Conservation (phyloP, 2,113 vertebrate species). For the Cyanoramphus novaezelandiae region DNA sequence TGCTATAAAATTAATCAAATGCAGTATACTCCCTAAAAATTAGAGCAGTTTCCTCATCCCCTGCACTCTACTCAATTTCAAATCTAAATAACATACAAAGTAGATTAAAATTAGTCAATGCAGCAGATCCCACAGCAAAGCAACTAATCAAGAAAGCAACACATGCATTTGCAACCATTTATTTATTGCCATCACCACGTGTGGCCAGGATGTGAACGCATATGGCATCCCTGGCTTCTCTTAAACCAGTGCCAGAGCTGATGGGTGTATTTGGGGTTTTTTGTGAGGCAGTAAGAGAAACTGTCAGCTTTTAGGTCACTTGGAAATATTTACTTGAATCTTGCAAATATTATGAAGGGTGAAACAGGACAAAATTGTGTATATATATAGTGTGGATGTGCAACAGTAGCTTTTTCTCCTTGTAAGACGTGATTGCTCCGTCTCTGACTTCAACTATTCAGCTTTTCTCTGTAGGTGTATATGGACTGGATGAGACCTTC, state of each 20-base stretch:
- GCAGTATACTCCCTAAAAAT: slow-evolving; percentile 3
- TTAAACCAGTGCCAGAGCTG: not conserved
- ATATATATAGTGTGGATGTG: not conserved
- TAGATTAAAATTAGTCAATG: slow-evolving; percentile 34
- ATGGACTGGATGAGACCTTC: not conserved
- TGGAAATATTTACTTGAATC: not conserved
- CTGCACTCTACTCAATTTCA: slow-evolving; percentile 1
- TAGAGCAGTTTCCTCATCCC: not conserved
- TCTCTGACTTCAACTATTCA: not conserved
- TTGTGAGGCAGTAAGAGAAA: not conserved
- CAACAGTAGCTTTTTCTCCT: not conserved
- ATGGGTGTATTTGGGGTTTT: not conserved
- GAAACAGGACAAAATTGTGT: not conserved
- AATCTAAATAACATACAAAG: slow-evolving; percentile 30
- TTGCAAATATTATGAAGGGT: not conserved
- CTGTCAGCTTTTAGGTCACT: not conserved
- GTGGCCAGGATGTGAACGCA: not conserved
- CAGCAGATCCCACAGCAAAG: slow-evolving; percentile 37
- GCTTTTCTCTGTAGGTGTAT: not conserved
- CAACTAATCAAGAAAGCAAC: slow-evolving; percentile 32
- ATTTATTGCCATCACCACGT: slow-evolving; percentile 19
- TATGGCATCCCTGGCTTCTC: slow-evolving; percentile 15
- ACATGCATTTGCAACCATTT: slow-evolving; percentile 34
- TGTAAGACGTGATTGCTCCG: not conserved
- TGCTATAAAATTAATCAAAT: slow-evolving; percentile 35